A percentile compares a stretch with the other conserved stretches of the same genome.
These are phyloP conservation scores for Parochlus steinenii DNA, from an alignment of 2,888 invertebrate species.

Conservation along the genomic window DNA sequence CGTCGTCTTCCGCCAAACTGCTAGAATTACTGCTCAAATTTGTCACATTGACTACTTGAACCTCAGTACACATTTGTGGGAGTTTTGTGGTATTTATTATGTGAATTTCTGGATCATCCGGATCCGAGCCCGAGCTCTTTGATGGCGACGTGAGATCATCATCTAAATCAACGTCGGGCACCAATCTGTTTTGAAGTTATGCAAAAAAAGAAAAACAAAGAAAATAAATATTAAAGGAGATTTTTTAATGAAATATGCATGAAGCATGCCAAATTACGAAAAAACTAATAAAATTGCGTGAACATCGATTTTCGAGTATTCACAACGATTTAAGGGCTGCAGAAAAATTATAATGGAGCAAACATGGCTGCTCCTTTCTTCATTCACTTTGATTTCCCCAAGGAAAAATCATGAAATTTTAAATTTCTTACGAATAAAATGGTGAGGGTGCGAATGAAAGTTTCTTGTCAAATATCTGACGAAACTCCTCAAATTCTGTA, in stretches of 20 bases:
- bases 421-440: constrained; percentile 73
- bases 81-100: constrained; percentile 10
- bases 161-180: constrained; percentile 68
- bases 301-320: constrained; percentile 1
- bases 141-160: constrained; percentile 66
- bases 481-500: constrained; percentile 86
- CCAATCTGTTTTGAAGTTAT: constrained; percentile 45
- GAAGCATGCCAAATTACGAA: no score
- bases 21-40: constrained; percentile 15
- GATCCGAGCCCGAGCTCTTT: constrained; percentile 52
- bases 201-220: neutral
- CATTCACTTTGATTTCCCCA: no score
- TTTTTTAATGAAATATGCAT: neutral
- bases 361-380: neutral
- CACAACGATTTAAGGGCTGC: no score
- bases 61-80: constrained; percentile 10
- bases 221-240: neutral
- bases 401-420: no score
- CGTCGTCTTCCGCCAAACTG: constrained; percentile 30
- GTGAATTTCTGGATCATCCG: constrained; percentile 31
- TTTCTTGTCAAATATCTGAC: constrained; percentile 66
- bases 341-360: neutral
- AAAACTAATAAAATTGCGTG: neutral
- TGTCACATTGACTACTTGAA: constrained; percentile 11
- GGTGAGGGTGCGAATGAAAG: constrained; percentile 65